These are phyloP conservation scores for Phymatocera aterrima DNA, from an alignment of 2,888 invertebrate genomes.

Conservation along the genomic window DNA sequence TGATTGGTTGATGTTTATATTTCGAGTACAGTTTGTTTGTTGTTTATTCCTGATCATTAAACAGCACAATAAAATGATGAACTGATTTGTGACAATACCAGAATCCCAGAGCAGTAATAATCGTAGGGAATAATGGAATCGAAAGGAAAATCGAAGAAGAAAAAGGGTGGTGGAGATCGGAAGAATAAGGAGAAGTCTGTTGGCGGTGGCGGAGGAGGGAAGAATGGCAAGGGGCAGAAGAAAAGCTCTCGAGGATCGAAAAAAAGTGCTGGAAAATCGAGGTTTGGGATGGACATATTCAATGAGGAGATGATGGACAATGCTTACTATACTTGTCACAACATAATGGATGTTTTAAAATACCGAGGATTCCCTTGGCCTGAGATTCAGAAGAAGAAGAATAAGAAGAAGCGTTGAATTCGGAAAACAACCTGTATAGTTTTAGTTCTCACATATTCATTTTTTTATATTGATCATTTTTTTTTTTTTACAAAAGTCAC, in stretches of 20 bases:
- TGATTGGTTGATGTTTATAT: not conserved
- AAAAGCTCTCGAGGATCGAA: conserved; percentile 74
- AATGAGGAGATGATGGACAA: conserved; percentile 95
- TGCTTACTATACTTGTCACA: conserved; percentile 95
- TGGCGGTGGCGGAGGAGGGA: conserved; percentile 75
- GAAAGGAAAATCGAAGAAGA: conserved; percentile 72
- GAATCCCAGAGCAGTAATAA: not conserved
- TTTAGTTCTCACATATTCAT: not conserved
- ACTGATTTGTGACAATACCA: too few relatives aligned
- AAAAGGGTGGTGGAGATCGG: conserved; percentile 74
- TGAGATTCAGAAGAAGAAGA: conserved; percentile 91
- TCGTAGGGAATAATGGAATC: conserved; percentile 21
- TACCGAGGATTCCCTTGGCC: conserved; percentile 94
- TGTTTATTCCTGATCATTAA: not conserved
- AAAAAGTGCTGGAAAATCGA: conserved; percentile 79
- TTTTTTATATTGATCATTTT: not conserved
- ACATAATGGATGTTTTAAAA: conserved; percentile 91
- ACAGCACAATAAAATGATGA: not conserved
- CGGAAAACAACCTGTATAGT: too few relatives aligned
- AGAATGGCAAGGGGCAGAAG: conserved; percentile 76
- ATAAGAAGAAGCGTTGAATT: conserved; percentile 78
- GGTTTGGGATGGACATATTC: conserved; percentile 89
- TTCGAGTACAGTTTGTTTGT: not conserved
- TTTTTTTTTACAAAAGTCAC: conserved; percentile 11
- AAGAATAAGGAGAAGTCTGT: conserved; percentile 76